phyloP scores from a whole-genome alignment of 2,888 invertebrate genomes.

The Macropis europaea region DNA sequence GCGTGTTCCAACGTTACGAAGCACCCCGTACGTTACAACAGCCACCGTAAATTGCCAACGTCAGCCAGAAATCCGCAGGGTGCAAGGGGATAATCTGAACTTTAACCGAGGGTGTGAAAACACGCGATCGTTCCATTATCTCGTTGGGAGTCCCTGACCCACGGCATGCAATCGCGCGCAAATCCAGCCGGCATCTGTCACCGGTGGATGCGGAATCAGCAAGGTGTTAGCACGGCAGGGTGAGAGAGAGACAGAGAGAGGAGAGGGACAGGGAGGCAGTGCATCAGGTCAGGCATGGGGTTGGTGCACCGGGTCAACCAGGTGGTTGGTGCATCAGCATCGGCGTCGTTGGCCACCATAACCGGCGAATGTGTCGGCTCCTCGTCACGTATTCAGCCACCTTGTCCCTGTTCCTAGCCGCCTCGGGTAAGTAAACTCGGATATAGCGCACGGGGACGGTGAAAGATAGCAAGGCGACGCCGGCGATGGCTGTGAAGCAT shows the following conservation, averaged over 20 bases:
- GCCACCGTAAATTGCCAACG: too few species aligned
- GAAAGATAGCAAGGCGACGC: constrained; percentile 49
- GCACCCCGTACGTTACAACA: too few species aligned
- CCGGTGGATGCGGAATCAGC: constrained; percentile 36
- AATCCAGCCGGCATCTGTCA: constrained; percentile 22
- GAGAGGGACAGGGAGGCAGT: too few species aligned
- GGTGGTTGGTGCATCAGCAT: constrained; percentile 40
- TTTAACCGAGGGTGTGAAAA: too few species aligned
- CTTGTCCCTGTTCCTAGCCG: constrained; percentile 22
- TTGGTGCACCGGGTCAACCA: too few species aligned
- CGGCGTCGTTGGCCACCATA: constrained; percentile 36
- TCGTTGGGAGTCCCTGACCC: background rate
- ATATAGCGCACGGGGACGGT: constrained; percentile 1
- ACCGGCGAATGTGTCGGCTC: constrained; percentile 39
- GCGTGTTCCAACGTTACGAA: too few species aligned
- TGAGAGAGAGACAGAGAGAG: too few species aligned
- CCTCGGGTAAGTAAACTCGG: constrained; percentile 53
- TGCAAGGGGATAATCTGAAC: too few species aligned
- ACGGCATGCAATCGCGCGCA: constrained; percentile 2
- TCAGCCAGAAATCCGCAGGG: too few species aligned
- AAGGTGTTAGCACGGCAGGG: constrained; percentile 15
- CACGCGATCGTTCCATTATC: background rate
- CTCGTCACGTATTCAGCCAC: constrained; percentile 51
- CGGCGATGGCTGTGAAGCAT: constrained; percentile 28
- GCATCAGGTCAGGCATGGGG: too few species aligned